Evolutionary conservation across 2,797 vertebrate genomes (phyloP).

Genomic region (Takifugu rubripes): DNA sequence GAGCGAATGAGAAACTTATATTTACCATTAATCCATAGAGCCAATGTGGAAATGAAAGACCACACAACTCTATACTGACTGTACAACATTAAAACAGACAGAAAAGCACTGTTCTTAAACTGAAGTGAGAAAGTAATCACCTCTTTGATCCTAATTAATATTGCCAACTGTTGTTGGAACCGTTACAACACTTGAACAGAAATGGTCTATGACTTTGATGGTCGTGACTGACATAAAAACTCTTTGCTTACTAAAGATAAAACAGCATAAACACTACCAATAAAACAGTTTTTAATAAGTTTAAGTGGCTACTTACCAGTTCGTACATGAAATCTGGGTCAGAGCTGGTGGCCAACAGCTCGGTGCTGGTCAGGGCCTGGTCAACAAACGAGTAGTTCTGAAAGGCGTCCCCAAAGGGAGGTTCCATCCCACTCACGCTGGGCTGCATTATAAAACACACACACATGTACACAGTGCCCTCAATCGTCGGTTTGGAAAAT

Average conservation of each 20-base stretch:
- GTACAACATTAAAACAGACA: no score
- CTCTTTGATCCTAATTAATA: no score
- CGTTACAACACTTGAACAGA: no score
- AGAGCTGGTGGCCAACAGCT: constrained; percentile 92
- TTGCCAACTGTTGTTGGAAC: no score
- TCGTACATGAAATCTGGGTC: constrained; percentile 99
- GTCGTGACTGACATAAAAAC: no score
- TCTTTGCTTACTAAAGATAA: no score
- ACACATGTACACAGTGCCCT: no score
- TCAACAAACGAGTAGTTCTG: constrained; percentile 96
- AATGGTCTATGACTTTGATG: no score
- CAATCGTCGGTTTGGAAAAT: no score
- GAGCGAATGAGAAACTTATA: constrained; percentile 3
- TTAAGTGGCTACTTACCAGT: constrained; percentile 80
- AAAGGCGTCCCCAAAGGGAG: constrained; percentile 98
- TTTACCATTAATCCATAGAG: background rate
- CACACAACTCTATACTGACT: background rate
- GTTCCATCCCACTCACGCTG: constrained; percentile 97
- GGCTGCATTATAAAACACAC: constrained; percentile 74
- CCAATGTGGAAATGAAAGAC: background rate
- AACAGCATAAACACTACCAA: no score
- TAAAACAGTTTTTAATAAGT: background rate
- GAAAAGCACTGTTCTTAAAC: no score
- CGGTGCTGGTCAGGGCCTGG: constrained; percentile 97
- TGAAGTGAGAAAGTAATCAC: no score